Evolutionary conservation across 2,888 invertebrate species (phyloP).

Genomic region (Halictus ligatus): DNA sequence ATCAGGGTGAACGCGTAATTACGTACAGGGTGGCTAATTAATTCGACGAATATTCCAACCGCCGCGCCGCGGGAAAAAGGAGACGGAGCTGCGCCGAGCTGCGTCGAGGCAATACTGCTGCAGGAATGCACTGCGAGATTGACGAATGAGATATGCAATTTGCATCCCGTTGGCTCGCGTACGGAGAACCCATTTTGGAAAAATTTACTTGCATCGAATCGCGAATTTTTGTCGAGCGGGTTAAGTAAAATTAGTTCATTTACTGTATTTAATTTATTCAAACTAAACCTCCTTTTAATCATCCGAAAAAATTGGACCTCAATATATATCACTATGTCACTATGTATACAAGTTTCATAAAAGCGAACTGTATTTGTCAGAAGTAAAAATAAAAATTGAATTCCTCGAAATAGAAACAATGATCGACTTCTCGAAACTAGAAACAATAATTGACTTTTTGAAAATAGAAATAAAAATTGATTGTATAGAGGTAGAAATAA

Average conservation of each 20-base stretch:
- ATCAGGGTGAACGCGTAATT: constrained; percentile 61
- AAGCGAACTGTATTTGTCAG: neutral
- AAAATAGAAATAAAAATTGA: too few relatives aligned
- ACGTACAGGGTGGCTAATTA: constrained; percentile 67
- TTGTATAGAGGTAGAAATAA: too few relatives aligned
- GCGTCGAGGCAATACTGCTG: neutral
- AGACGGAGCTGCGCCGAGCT: neutral
- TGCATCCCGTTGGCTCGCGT: neutral
- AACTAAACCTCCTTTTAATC: too few relatives aligned
- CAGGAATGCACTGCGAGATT: neutral
- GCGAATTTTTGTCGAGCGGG: neutral
- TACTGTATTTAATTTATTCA: too few relatives aligned
- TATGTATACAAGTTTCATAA: neutral
- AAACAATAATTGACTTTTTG: neutral
- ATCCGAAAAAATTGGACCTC: too few relatives aligned
- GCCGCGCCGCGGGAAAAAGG: constrained; percentile 13
- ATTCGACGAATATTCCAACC: constrained; percentile 40
- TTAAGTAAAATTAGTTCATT: neutral
- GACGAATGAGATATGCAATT: neutral
- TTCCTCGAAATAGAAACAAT: neutral
- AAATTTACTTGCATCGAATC: neutral
- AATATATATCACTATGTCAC: too few relatives aligned
- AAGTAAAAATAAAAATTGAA: neutral
- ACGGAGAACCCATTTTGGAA: neutral
- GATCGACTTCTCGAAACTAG: neutral